A percentile compares a stretch with the other conserved stretches of the same genome.
phyloP scores from a whole-genome alignment of 2,888 invertebrate genomes.

The Andrena bucephala region DNA sequence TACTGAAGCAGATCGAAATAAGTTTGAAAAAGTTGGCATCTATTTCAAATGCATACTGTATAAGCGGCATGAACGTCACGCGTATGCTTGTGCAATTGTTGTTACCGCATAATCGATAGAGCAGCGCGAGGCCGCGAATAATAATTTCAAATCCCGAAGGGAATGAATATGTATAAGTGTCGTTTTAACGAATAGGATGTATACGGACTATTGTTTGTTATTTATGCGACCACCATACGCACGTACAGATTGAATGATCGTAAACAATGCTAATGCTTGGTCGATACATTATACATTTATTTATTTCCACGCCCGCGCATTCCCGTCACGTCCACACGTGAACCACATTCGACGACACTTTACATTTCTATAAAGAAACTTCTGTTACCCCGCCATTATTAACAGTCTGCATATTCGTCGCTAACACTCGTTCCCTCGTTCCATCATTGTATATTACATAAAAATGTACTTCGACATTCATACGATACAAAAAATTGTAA shows the following conservation, averaged over 20 bases:
- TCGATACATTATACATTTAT: slow-evolving; percentile 37
- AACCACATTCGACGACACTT: neutral
- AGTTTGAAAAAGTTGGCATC: neutral
- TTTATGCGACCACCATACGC: slow-evolving; percentile 30
- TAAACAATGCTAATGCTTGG: slow-evolving; percentile 38
- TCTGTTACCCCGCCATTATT: neutral
- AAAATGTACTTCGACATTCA: too few species aligned
- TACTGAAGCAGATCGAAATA: too few species aligned
- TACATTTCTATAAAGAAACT: slow-evolving; percentile 27
- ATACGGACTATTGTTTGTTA: slow-evolving; percentile 27
- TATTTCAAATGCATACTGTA: slow-evolving; percentile 3
- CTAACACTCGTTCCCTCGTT: too few species aligned
- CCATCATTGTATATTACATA: too few species aligned
- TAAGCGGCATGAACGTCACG: neutral
- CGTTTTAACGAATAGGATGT: slow-evolving; percentile 45
- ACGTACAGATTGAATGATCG: slow-evolving; percentile 33
- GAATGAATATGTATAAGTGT: slow-evolving; percentile 54
- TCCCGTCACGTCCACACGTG: neutral
- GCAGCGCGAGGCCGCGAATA: slow-evolving; percentile 42
- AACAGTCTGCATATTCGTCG: neutral
- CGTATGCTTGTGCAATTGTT: slow-evolving; percentile 28
- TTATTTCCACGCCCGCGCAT: slow-evolving; percentile 24
- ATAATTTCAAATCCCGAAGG: slow-evolving; percentile 37
- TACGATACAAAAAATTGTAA: neutral
- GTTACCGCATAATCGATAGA: slow-evolving; percentile 44